Base-by-base conservation (phyloP, 2,888 invertebrate species). In the Orchesellides sinensis region DNA sequence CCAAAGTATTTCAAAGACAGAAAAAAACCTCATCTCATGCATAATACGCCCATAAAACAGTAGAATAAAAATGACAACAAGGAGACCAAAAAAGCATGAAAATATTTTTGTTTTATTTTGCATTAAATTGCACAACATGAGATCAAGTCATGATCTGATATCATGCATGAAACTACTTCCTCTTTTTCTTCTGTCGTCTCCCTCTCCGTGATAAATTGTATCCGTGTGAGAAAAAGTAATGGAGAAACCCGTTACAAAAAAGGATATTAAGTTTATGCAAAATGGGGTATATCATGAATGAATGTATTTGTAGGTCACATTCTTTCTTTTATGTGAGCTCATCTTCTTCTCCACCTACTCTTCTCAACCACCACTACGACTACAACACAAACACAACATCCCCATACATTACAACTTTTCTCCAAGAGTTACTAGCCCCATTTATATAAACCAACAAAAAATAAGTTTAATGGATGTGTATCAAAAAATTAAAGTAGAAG, bases 81-180 rank as follows among this genome's bases (percentile, higher is more conserved):
- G 2, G 52, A 19, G 52, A 69, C 25, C 69, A 52, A 32, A 54
- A 19, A 29, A 35, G 6, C 17, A 32, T 17, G 32, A 59, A 27
- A 1, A 1, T 59, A 17, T 17, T 40, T 40, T 10, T 40, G n/a
- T 40, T 40, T 40, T 40, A 40, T 40, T 40, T 40, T 5, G 40
- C 40, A 5, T 40, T 40, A 40, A 40, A 40, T 40, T 40, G 40
- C 40, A 40, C 45, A 65, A 25, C 40, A 40, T 27, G 29, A 49
- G 47, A 66, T 49, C 21, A 47, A 47, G 56, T 27, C 27, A 49
- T 73, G 61, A 61, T 72, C 61, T 29, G 61, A 59, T 29, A 73
- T 54, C 75, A 74, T 74, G 65, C 54, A 40, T 66, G 54, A 75
- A 75, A 45, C 47, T 21, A 47, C 45, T 21, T 49, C 32, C 35